These are phyloP conservation scores for Gryon sp. DNA, from an alignment of 1,140 invertebrate genomes.

Conservation along the genomic window DNA sequence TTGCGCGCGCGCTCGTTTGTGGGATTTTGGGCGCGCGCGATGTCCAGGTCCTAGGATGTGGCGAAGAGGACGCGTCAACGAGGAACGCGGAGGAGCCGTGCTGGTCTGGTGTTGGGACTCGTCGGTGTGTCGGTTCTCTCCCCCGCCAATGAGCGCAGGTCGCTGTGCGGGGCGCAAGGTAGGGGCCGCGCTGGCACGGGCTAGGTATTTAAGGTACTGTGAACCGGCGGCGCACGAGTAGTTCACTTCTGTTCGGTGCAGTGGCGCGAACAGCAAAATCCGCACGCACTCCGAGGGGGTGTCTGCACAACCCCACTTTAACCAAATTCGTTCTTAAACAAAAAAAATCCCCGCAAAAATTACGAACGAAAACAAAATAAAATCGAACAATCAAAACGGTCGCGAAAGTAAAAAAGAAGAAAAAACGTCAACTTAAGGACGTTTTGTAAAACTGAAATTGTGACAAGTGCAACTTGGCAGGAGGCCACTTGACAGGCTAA, in stretches of 20 bases:
- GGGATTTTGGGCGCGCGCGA: constrained; percentile 35
- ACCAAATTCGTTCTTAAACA: too few species aligned
- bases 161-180: constrained; percentile 69
- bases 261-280: constrained; percentile 73
- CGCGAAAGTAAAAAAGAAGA: too few species aligned
- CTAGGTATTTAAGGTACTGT: constrained; percentile 80
- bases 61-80: constrained; percentile 53
- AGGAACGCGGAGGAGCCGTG: constrained; percentile 53
- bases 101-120: background rate
- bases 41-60: constrained; percentile 59
- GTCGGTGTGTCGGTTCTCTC: constrained; percentile 66
- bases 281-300: constrained; percentile 60
- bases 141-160: constrained; percentile 75
- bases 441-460: too few species aligned
- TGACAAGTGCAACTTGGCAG: too few species aligned
- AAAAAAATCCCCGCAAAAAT: too few species aligned
- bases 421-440: too few species aligned
- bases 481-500: too few species aligned
- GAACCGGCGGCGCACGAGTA: constrained; percentile 79
- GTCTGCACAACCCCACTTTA: too few species aligned
- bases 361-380: too few species aligned
- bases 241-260: constrained; percentile 79
- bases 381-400: too few species aligned
- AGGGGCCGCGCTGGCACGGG: constrained; percentile 72
- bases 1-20: constrained; percentile 13